Evolutionary conservation across 2,888 invertebrate genomes (phyloP), one percentile per base, ranked within the genome.

Genomic region (Cosmia pyralina): DNA sequence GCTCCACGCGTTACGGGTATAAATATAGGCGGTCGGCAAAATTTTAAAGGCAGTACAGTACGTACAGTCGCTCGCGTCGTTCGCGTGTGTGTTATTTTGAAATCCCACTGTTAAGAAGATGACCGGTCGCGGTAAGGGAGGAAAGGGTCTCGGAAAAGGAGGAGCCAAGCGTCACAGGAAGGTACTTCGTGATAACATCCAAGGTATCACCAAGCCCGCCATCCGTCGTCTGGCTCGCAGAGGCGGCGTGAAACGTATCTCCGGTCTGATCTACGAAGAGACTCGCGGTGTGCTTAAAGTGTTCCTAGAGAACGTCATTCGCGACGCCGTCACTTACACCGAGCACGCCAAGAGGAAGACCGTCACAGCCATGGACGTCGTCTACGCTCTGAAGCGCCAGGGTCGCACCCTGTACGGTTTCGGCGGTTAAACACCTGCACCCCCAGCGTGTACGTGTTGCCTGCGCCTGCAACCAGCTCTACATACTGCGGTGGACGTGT

Each of bases 351-450:
- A 98, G 93, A 96, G 98, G 86, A 98, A 98, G 94, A 98, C 98
- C 6, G 98, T 98, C 55, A 98, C 98, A 0, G 98, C 98, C 65
- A 98, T 98, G 97, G 97, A 98, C 86, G 97, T 98, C n/a, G 97
- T 98, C 63, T 98, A 98, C 87, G 97, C 97, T 46, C 93, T 98
- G 88, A 98, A 98, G 90, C 95, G 97, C 60, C 97, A 98, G 92
- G 97, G 97, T 17, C 64, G 70, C 44, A 71, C 58, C 46, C 71
- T 66, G 38, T 71, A 66, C 50, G 71, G 65, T 57, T 55, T 77
- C 69, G 52, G 46, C 62, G 50, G 46, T 55, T 50, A 50, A 17
- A 38, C 38, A 4, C 38, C 38, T 6, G 38, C 6, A 6, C 38
- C 38, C n/a, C n/a, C n/a, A n/a, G n/a, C n/a, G n/a, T n/a, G n/a